A percentile compares a stretch with the other conserved stretches of the same genome.
phyloP scores from a whole-genome alignment of 2,113 vertebrate species.

The Ploceus nigricollis region DNA sequence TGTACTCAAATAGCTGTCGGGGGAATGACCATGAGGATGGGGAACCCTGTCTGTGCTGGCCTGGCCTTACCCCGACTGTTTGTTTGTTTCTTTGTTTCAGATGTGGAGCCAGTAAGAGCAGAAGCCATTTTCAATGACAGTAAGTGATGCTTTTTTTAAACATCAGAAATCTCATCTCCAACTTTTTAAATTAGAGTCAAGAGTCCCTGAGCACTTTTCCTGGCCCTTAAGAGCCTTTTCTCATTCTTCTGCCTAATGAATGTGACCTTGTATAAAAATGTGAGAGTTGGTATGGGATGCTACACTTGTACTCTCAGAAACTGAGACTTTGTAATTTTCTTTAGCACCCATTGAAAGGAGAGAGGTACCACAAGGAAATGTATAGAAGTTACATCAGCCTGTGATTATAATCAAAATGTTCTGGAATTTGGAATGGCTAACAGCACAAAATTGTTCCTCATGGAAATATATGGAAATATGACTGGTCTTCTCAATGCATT shows the following conservation, averaged over 20 bases:
- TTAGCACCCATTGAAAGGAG: neutral
- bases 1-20: neutral
- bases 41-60: neutral
- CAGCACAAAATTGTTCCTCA: neutral
- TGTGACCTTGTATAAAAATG: too few relatives aligned
- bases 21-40: neutral
- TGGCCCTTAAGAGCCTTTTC: neutral
- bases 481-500: neutral
- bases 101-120: slow-evolving; percentile 31
- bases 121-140: slow-evolving; percentile 74
- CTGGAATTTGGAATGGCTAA: neutral
- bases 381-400: neutral
- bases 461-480: neutral
- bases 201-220: neutral
- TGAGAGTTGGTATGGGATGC: too few relatives aligned
- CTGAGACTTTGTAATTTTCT: neutral
- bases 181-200: neutral
- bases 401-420: neutral
- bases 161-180: neutral
- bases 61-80: neutral
- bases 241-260: neutral
- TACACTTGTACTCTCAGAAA: neutral
- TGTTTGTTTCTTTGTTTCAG: slow-evolving; percentile 49
- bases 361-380: neutral
- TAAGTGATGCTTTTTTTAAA: slow-evolving; percentile 55